phyloP scores from a whole-genome alignment of 2,797 vertebrate genomes.

The Zenarchopterus dispar region DNA sequence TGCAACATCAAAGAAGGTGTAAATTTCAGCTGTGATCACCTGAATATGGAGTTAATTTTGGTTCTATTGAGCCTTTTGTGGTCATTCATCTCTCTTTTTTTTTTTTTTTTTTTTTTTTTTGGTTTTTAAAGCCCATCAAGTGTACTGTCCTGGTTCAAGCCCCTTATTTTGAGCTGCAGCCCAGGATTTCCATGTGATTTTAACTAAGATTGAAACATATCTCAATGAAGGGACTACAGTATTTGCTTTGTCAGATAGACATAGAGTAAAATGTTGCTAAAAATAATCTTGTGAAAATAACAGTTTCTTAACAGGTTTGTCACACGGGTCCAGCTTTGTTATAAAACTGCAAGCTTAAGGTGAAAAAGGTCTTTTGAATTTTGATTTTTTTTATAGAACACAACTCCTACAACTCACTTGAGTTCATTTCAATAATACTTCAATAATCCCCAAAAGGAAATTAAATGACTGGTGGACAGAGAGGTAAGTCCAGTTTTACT shows the following conservation, averaged over 20 bases:
- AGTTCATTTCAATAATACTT: too few species aligned
- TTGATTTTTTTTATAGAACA: too few species aligned
- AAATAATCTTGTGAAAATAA: background rate
- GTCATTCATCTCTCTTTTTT: background rate
- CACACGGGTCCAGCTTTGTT: background rate
- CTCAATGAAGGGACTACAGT: too few species aligned
- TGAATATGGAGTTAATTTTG: background rate
- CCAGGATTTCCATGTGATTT: too few species aligned
- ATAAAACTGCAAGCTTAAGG: too few species aligned
- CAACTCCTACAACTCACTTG: too few species aligned
- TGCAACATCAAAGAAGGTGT: background rate
- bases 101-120: conserved; percentile 9
- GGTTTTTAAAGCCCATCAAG: background rate
- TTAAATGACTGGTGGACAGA: background rate
- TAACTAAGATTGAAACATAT: too few species aligned
- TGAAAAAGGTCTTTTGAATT: too few species aligned
- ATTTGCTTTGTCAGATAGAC: background rate
- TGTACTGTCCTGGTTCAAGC: background rate
- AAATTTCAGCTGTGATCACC: background rate
- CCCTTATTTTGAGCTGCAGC: too few species aligned
- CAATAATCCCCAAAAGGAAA: too few species aligned
- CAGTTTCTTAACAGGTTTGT: background rate
- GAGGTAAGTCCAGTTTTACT: background rate
- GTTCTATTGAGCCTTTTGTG: background rate
- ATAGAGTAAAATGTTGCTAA: background rate